Evolutionary conservation across 2,797 vertebrate genomes (phyloP), one percentile per base, ranked within the genome.

Genomic region (Falco biarmicus): DNA sequence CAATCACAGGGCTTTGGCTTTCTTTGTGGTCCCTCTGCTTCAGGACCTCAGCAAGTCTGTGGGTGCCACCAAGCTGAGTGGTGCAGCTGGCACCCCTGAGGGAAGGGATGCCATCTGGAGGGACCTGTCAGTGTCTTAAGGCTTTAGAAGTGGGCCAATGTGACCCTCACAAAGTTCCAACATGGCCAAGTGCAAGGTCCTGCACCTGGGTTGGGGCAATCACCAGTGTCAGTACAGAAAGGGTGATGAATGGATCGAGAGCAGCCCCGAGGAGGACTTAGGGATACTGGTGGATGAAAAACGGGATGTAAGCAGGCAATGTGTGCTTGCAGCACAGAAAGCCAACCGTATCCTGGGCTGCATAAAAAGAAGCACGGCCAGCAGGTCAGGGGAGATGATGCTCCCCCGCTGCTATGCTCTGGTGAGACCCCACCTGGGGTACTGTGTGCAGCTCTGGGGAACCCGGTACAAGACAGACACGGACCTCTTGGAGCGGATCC

Each of bases 311-410:
- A 83, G 11, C 18, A 2, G 7, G 14, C 29, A 64, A 4, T 12
- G 29, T 48, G 47, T 2, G 2, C n/a, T 32, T 1, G 1, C 26
- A 91, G 64, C 41, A 51, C 2, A 2, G 14, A 84, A 90, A 22
- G 9, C 26, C 47, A 39, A 20, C 3, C 1, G 2, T 22, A 43
- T 11, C 32, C 74, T 64, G 25, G 61, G 39, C 50, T 18, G 10
- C n/a, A 22, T 14, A 43, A 11, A 41, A 41, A 56, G 41, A 6
- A 84, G 24, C 0, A 0, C 9, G 34, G 17, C 18, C 16, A 82
- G 37, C 51, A 69, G 64, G 32, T 9, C 0, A 0, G 47, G 65
- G 32, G 16, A 13, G 16, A 15, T 1, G 10, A 51, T 54, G 63
- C n/a, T 85, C 5, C 6, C 8, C 11, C 64, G 71, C 4, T 11